Conservation (phyloP, 1,140 invertebrate species). For the Delia radicum region DNA sequence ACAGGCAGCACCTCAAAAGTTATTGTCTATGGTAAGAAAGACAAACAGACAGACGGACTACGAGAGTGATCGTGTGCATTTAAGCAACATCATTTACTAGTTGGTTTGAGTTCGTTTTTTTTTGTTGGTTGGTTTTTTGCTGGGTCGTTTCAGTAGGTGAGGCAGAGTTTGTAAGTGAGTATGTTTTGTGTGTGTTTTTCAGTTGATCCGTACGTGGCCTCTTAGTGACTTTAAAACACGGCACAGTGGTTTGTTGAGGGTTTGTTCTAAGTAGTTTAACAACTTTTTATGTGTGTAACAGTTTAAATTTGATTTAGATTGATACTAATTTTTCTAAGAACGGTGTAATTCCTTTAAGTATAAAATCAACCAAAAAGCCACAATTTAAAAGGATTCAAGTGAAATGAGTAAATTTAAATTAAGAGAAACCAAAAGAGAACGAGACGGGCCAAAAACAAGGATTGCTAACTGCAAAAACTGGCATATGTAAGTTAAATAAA, state of each 20-base stretch:
- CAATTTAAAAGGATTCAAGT: neutral
- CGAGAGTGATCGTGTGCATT: neutral
- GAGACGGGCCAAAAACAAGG: no score
- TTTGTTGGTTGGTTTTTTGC: neutral
- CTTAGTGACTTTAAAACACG: conserved; percentile 7
- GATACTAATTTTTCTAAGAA: no score
- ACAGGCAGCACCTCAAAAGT: neutral
- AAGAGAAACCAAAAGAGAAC: neutral
- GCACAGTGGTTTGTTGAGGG: neutral
- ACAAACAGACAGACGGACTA: neutral
- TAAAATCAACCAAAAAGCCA: neutral
- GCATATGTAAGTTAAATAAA: no score
- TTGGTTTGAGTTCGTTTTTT: neutral
- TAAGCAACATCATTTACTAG: neutral
- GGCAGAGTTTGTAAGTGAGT: conserved; percentile 22
- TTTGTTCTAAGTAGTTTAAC: no score
- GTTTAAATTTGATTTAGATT: no score
- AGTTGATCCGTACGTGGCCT: conserved; percentile 13
- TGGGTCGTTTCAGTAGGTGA: conserved; percentile 15
- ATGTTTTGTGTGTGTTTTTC: conserved; percentile 22
- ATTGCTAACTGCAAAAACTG: no score
- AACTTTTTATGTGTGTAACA: no score
- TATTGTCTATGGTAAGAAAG: neutral
- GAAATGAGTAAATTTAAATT: neutral
- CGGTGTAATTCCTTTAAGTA: no score